Evolutionary conservation across 2,113 vertebrate genomes (phyloP).

Genomic region (Engystomops pustulosus): DNA sequence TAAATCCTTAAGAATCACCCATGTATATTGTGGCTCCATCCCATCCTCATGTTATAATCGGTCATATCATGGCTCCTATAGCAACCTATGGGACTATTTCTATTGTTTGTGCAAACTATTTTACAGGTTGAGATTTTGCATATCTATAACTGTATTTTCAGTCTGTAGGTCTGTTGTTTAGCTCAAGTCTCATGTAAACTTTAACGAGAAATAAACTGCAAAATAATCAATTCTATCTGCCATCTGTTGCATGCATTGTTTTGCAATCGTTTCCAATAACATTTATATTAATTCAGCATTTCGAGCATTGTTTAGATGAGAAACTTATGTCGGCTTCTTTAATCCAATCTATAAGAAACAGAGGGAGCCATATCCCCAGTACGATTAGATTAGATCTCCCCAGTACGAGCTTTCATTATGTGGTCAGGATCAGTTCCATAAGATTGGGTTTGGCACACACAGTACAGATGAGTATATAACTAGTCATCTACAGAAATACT

Average conservation of each 20-base stretch:
- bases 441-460: neutral
- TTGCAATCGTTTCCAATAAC: constrained; percentile 12
- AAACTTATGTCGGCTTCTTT: constrained; percentile 11
- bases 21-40: no score
- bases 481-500: neutral
- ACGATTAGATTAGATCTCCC: neutral
- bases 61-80: no score
- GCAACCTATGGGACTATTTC: no score
- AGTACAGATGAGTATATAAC: neutral
- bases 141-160: no score
- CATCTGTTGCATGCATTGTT: constrained; percentile 16
- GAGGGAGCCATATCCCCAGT: neutral
- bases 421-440: neutral
- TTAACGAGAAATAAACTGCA: neutral
- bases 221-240: neutral
- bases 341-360: neutral
- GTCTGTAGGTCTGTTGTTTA: no score
- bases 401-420: neutral
- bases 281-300: constrained; percentile 12
- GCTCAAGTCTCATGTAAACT: neutral
- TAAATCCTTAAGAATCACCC: no score
- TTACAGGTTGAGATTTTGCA: no score
- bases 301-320: constrained; percentile 14
- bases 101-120: no score
- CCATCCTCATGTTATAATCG: no score